Conservation (phyloP, 2,888 invertebrate genomes). For the Dioctria linearis region DNA sequence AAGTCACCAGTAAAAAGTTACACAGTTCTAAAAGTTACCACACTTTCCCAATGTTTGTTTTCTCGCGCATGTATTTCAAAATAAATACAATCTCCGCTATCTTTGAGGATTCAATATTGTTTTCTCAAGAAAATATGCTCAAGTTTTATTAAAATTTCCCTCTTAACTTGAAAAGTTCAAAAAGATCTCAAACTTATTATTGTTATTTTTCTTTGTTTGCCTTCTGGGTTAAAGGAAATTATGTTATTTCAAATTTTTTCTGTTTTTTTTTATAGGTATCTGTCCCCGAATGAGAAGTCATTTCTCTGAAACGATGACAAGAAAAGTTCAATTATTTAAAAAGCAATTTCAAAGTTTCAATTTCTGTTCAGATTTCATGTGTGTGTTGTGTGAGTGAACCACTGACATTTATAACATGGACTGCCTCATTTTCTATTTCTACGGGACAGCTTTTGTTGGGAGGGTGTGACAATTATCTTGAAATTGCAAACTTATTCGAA, state of each 20-base stretch:
- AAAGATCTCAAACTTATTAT: constrained; percentile 51
- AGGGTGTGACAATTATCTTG: too few relatives aligned
- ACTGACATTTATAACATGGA: too few relatives aligned
- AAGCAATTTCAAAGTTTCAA: not conserved
- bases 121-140: constrained; percentile 28
- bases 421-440: too few relatives aligned
- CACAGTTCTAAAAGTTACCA: not conserved
- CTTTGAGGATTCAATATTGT: constrained; percentile 34
- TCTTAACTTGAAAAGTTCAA: constrained; percentile 47
- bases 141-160: constrained; percentile 52
- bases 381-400: too few relatives aligned
- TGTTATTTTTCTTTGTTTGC: constrained; percentile 48
- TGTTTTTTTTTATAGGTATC: constrained; percentile 5
- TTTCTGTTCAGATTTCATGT: too few relatives aligned
- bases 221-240: constrained; percentile 44
- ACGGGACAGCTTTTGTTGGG: too few relatives aligned
- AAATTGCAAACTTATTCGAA: too few relatives aligned
- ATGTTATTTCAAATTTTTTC: constrained; percentile 46
- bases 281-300: not conserved
- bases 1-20: constrained; percentile 17
- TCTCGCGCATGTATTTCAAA: constrained; percentile 38
- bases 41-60: constrained; percentile 30
- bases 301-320: constrained; percentile 3
- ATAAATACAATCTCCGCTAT: constrained; percentile 19
- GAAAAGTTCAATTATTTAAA: constrained; percentile 31